Evolutionary conservation across 2,888 invertebrate genomes (phyloP).

Genomic region (Cryptus viduatorius): DNA sequence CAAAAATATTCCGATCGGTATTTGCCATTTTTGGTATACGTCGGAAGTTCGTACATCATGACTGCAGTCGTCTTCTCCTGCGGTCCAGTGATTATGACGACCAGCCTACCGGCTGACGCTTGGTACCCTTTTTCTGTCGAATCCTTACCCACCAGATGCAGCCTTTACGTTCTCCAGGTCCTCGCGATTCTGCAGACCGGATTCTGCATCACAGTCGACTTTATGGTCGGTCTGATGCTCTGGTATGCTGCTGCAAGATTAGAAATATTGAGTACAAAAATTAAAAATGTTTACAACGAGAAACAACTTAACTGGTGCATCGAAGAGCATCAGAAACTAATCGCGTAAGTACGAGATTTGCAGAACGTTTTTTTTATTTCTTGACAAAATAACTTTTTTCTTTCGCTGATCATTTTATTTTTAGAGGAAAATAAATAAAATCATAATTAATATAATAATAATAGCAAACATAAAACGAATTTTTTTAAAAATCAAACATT

Average conservation of each 20-base stretch:
- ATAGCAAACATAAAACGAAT: not conserved
- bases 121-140: constrained; percentile 79
- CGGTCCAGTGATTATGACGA: constrained; percentile 74
- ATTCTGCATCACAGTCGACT: constrained; percentile 72
- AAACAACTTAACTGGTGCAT: constrained; percentile 70
- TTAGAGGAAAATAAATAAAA: too few relatives aligned
- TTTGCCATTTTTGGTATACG: constrained; percentile 70
- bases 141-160: constrained; percentile 45
- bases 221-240: constrained; percentile 75
- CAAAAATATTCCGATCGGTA: constrained; percentile 75
- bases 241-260: constrained; percentile 75
- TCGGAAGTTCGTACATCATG: constrained; percentile 72
- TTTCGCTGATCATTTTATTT: too few relatives aligned
- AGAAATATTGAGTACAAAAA: constrained; percentile 72
- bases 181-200: constrained; percentile 74
- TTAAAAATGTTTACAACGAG: constrained; percentile 53
- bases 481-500: too few relatives aligned
- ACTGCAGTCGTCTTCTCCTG: constrained; percentile 71
- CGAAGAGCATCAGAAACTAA: constrained; percentile 72
- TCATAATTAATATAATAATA: too few relatives aligned
- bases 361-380: not conserved
- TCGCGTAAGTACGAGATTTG: constrained; percentile 67
- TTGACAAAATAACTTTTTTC: too few relatives aligned
- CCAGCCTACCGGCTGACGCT: constrained; percentile 75
- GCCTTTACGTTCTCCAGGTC: constrained; percentile 74